phyloP scores from a whole-genome alignment of 2,888 invertebrate species.

The Drosophila maculinotata region DNA sequence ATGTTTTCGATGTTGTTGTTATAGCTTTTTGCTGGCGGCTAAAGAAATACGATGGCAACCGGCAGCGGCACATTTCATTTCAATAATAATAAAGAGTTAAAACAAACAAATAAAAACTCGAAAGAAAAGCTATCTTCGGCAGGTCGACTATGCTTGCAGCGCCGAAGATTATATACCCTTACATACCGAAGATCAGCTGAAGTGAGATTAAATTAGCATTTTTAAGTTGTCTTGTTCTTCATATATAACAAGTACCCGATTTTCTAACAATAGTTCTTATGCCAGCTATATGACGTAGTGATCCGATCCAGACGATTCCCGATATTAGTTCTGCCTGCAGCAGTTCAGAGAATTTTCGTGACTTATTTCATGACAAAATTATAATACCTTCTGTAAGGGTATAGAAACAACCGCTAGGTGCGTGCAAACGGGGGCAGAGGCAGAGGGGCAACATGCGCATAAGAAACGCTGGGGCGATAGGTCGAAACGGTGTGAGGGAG shows the following conservation, averaged over 20 bases:
- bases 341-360: too few species aligned
- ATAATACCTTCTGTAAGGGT: background rate
- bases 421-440: slow-evolving; percentile 9
- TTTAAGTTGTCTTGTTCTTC: background rate
- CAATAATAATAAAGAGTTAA: slow-evolving; percentile 72
- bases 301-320: too few species aligned
- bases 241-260: too few species aligned
- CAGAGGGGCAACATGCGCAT: slow-evolving; percentile 12
- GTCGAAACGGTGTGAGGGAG: slow-evolving; percentile 13
- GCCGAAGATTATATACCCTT: background rate
- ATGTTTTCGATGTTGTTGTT: slow-evolving; percentile 24
- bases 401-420: slow-evolving; percentile 42
- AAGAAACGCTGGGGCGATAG: background rate
- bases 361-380: background rate
- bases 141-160: too few species aligned
- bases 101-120: slow-evolving; percentile 43
- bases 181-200: too few species aligned
- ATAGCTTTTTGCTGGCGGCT: slow-evolving; percentile 57
- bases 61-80: slow-evolving; percentile 54
- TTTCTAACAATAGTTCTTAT: too few species aligned
- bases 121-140: background rate
- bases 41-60: slow-evolving; percentile 55
- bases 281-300: too few species aligned
- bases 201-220: background rate
- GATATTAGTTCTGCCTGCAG: too few species aligned